phyloP scores from a whole-genome alignment of 2,113 vertebrate species.

The Xerus inauris region DNA sequence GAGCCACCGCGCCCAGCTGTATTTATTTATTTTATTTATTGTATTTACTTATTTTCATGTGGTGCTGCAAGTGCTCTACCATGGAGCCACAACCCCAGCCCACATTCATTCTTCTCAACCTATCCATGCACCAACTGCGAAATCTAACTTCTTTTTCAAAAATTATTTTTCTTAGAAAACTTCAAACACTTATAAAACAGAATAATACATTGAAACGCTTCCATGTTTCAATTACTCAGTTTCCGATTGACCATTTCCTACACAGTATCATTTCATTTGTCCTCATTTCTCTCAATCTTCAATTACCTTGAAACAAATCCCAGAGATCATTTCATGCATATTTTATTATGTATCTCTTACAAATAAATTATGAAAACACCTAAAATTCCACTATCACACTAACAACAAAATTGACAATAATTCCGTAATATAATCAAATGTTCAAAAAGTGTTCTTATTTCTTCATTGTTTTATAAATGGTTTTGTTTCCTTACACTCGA shows the following conservation, averaged over 20 bases:
- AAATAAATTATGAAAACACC: constrained; percentile 1
- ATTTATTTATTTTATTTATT: no score
- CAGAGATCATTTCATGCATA: neutral
- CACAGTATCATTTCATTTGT: neutral
- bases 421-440: neutral
- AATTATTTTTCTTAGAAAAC: neutral
- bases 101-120: neutral
- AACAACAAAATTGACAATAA: neutral
- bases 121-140: neutral
- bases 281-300: neutral
- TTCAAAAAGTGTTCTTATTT: neutral
- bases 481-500: constrained; percentile 19
- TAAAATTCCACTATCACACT: neutral
- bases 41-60: no score
- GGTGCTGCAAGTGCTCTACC: no score
- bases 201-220: neutral
- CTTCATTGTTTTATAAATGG: constrained; percentile 23
- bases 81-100: no score
- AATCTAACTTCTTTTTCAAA: constrained; percentile 12
- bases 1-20: no score
- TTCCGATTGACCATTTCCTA: neutral
- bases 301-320: neutral
- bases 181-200: neutral
- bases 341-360: neutral
- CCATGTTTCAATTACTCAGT: neutral